Conservation (phyloP, 1,140 invertebrate genomes). For the Homalodisca vitripennis region DNA sequence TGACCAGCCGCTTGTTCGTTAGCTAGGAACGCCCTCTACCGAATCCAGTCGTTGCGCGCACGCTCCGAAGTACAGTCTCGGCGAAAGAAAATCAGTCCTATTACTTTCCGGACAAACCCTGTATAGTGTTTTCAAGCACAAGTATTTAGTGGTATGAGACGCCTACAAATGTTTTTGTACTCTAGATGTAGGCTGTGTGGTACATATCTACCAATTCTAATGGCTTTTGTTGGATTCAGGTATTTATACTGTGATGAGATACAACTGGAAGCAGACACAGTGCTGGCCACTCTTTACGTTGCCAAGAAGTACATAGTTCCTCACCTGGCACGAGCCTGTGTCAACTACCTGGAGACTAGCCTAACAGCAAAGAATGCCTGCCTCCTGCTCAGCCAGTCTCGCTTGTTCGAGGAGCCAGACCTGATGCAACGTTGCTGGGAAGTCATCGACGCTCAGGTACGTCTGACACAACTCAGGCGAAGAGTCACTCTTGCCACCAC, state of each 20-base stretch:
- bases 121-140: no score
- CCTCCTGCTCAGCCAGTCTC: conserved; percentile 83
- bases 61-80: no score
- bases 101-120: no score
- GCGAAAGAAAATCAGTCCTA: no score
- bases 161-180: no score
- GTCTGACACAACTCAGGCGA: conserved; percentile 24
- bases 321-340: conserved; percentile 84
- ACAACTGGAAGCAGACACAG: conserved; percentile 86
- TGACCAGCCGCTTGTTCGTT: no score
- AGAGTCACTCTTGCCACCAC: conserved; percentile 20
- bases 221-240: conserved; percentile 59
- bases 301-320: conserved; percentile 94
- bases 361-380: conserved; percentile 91
- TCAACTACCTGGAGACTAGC: conserved; percentile 89
- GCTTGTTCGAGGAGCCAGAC: conserved; percentile 89
- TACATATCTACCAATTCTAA: no score
- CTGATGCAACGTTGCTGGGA: conserved; percentile 94
- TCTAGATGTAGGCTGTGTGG: no score
- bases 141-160: no score
- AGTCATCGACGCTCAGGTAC: conserved; percentile 89
- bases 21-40: no score
- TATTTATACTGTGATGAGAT: conserved; percentile 97
- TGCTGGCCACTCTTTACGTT: conserved; percentile 84
- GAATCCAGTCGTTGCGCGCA: no score